phyloP scores from a whole-genome alignment of 2,888 invertebrate genomes.

The Drosophila neonasuta region DNA sequence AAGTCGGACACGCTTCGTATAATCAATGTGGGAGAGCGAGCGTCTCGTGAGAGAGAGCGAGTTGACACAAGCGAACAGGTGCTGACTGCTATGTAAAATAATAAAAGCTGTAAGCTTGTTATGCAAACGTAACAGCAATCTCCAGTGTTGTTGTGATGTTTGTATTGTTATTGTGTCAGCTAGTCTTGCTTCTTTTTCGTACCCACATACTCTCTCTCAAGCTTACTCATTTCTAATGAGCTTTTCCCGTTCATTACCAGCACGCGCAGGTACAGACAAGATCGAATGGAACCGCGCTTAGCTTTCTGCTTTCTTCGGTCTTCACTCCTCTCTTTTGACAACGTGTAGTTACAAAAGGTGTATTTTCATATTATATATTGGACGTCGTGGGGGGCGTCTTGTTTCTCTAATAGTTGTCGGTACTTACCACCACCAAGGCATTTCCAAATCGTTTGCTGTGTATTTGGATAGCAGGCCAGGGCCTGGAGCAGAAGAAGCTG shows the following conservation, averaged over 20 bases:
- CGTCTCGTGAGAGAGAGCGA: slow-evolving; percentile 10
- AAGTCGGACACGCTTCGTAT: slow-evolving; percentile 52
- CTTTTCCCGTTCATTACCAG: slow-evolving; percentile 13
- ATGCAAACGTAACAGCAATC: slow-evolving; percentile 49
- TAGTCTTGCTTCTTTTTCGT: slow-evolving; percentile 23
- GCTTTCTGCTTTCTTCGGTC: not conserved
- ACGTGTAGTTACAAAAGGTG: slow-evolving; percentile 15
- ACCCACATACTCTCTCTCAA: slow-evolving; percentile 11
- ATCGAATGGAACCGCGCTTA: slow-evolving; percentile 1
- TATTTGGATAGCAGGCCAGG: slow-evolving; percentile 57
- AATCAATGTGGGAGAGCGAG: slow-evolving; percentile 39
- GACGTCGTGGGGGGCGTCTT: slow-evolving; percentile 2
- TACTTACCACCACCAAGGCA: slow-evolving; percentile 82
- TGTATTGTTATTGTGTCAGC: slow-evolving; percentile 21
- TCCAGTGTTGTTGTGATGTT: not conserved
- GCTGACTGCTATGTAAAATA: slow-evolving; percentile 39
- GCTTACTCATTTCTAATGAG: slow-evolving; percentile 33
- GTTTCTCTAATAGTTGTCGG: not conserved
- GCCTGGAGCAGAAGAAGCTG: slow-evolving; percentile 76
- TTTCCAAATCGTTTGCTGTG: slow-evolving; percentile 77
- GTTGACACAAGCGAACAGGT: slow-evolving; percentile 47
- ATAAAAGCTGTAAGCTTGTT: slow-evolving; percentile 48
- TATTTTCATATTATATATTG: not conserved
- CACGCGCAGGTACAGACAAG: slow-evolving; percentile 16
- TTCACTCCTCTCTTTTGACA: slow-evolving; percentile 8